Evolutionary conservation across 2,888 invertebrate genomes (phyloP).

Genomic region (Mycalesis mineus): DNA sequence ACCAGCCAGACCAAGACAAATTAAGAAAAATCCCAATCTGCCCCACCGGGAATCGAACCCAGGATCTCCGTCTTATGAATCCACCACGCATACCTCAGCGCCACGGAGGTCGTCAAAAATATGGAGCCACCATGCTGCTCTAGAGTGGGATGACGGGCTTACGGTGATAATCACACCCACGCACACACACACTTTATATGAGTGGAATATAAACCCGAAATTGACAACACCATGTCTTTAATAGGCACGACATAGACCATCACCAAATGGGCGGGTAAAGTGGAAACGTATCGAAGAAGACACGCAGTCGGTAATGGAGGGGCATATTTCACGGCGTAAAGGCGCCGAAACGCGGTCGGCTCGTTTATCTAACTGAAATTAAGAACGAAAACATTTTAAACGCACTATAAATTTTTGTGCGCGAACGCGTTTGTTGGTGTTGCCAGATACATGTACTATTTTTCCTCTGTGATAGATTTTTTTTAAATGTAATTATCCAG

Average conservation of each 20-base stretch:
- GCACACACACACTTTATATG: too few relatives aligned
- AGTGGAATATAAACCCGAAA: not conserved
- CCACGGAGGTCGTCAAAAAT: too few relatives aligned
- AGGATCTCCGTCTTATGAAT: too few relatives aligned
- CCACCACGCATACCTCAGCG: too few relatives aligned
- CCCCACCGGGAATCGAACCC: too few relatives aligned
- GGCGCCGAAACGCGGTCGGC: slow-evolving; percentile 59
- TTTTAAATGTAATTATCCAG: not conserved
- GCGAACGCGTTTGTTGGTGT: slow-evolving; percentile 52
- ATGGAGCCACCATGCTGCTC: too few relatives aligned
- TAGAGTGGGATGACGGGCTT: too few relatives aligned
- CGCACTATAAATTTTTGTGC: slow-evolving; percentile 58
- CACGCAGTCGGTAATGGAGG: slow-evolving; percentile 47
- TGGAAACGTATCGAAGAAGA: slow-evolving; percentile 44
- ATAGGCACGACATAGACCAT: slow-evolving; percentile 32
- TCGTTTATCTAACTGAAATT: slow-evolving; percentile 70
- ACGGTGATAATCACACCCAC: too few relatives aligned
- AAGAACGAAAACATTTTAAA: slow-evolving; percentile 73
- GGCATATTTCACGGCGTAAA: slow-evolving; percentile 63
- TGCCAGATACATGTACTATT: slow-evolving; percentile 40
- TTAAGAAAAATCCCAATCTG: too few relatives aligned
- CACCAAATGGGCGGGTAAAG: slow-evolving; percentile 46
- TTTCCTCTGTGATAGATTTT: slow-evolving; percentile 13
- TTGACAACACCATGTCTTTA: slow-evolving; percentile 4
- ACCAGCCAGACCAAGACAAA: too few relatives aligned